Conservation (phyloP, 2,888 invertebrate genomes). For the Crocallis elinguaria region DNA sequence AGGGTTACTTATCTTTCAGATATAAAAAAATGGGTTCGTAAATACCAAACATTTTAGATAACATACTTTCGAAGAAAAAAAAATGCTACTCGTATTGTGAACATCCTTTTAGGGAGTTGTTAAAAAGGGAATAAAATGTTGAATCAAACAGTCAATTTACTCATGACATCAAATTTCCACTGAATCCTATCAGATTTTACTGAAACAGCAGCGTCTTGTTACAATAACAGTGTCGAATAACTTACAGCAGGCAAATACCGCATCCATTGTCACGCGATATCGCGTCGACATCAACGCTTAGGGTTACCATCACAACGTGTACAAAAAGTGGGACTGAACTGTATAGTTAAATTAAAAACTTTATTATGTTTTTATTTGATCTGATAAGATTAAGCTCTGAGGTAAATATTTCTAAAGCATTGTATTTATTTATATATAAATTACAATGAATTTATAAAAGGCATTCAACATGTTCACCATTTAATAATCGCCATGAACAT, state of each 20-base stretch:
- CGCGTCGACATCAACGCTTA: constrained; percentile 40
- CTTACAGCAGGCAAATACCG: constrained; percentile 41
- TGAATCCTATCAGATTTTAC: constrained; percentile 11
- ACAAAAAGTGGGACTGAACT: background rate
- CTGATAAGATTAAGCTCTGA: background rate
- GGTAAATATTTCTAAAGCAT: too few species aligned
- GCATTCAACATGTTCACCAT: too few species aligned
- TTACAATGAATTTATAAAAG: too few species aligned
- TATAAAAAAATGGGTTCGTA: too few species aligned
- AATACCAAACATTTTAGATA: too few species aligned
- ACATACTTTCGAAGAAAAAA: too few species aligned
- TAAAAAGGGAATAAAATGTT: background rate
- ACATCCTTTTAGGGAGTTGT: too few species aligned
- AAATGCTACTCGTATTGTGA: too few species aligned
- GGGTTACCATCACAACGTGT: constrained; percentile 8
- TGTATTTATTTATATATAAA: too few species aligned
- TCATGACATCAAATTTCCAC: constrained; percentile 5
- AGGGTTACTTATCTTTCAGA: too few species aligned
- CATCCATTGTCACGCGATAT: constrained; percentile 52
- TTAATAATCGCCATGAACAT: too few species aligned
- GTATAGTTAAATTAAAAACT: background rate
- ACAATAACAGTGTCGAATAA: constrained; percentile 28
- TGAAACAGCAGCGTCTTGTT: constrained; percentile 25
- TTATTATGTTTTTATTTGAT: background rate
- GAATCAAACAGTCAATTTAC: constrained; percentile 6